Evolutionary conservation across 2,113 vertebrate species (phyloP).

Genomic region (Chunga burmeisteri): DNA sequence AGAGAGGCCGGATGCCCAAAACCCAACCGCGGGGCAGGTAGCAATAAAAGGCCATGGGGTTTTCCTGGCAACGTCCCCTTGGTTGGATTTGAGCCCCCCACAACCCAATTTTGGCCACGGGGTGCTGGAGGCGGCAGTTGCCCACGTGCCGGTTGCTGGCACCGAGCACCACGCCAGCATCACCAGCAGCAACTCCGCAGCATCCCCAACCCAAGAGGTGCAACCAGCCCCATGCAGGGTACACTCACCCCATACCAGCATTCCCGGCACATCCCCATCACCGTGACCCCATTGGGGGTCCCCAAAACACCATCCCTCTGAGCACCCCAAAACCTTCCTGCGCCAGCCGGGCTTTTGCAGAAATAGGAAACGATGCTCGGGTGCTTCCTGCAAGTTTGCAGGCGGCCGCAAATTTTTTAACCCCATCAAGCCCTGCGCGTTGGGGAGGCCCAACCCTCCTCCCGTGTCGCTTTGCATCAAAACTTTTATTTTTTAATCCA

Average conservation of each 20-base stretch:
- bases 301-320: background rate
- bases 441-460: background rate
- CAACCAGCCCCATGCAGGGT: background rate
- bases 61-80: background rate
- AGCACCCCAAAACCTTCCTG: background rate
- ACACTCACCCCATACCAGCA: background rate
- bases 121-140: background rate
- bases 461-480: accelerated
- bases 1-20: background rate
- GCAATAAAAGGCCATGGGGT: background rate
- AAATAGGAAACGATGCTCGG: background rate
- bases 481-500: background rate
- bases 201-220: background rate
- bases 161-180: accelerated
- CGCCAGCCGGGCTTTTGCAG: background rate
- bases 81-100: accelerated
- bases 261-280: background rate
- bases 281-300: accelerated
- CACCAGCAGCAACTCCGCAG: accelerated
- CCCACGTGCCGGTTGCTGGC: too few relatives aligned
- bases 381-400: background rate
- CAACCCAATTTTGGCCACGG: background rate
- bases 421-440: background rate
- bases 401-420: background rate
- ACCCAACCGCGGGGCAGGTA: accelerated